phyloP scores from a whole-genome alignment of 2,888 invertebrate genomes.

The Lithophane ornitopus region DNA sequence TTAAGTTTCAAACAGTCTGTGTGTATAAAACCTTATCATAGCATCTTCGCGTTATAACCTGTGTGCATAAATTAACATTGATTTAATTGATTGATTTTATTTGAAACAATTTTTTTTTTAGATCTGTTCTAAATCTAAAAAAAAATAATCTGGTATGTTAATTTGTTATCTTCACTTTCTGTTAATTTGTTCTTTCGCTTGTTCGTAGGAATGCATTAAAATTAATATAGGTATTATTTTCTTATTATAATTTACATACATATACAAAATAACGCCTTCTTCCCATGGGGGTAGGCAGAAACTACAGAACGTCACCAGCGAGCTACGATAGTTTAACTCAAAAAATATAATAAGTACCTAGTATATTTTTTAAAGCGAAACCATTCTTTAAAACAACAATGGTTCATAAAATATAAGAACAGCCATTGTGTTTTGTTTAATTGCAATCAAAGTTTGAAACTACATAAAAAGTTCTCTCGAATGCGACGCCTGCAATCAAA shows the following conservation, averaged over 20 bases:
- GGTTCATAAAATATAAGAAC: background rate
- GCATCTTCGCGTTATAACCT: background rate
- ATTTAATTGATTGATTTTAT: background rate
- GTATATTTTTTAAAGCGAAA: background rate
- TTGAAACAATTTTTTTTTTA: background rate
- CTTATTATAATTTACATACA: background rate
- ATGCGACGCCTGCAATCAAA: slow-evolving; percentile 5
- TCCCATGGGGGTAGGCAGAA: too few relatives aligned
- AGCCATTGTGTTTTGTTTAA: background rate
- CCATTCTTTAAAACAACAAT: background rate
- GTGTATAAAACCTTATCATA: background rate
- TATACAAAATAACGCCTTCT: too few relatives aligned
- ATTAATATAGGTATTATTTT: background rate
- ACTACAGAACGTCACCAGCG: too few relatives aligned
- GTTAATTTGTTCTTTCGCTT: background rate
- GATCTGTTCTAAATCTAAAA: background rate
- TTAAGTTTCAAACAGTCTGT: background rate
- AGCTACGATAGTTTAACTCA: too few relatives aligned
- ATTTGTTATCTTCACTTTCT: background rate
- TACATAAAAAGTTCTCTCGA: slow-evolving; percentile 23
- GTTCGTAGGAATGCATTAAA: background rate
- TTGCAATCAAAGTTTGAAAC: slow-evolving; percentile 40
- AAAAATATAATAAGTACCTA: background rate
- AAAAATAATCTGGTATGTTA: background rate
- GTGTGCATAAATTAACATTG: background rate